Conservation (phyloP, 1,140 invertebrate genomes). For the Aphaenogaster floridana region DNA sequence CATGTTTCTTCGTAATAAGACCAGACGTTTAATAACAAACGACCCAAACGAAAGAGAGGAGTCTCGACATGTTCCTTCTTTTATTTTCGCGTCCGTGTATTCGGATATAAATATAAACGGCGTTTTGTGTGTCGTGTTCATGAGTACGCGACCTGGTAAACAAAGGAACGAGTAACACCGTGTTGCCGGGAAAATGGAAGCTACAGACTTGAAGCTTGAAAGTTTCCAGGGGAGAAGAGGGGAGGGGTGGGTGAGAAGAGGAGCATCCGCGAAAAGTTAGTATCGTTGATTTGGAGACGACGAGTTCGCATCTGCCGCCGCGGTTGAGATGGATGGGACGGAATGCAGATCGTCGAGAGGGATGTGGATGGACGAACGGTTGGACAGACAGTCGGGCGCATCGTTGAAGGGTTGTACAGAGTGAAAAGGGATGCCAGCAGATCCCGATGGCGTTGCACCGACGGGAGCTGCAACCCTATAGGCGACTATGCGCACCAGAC, state of each 20-base stretch:
- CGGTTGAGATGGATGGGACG: constrained; percentile 68
- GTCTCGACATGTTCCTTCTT: neutral
- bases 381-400: constrained; percentile 57
- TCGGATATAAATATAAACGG: neutral
- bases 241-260: constrained; percentile 37
- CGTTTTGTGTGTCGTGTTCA: neutral
- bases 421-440: constrained; percentile 70
- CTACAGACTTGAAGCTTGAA: constrained; percentile 51
- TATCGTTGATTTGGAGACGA: constrained; percentile 64
- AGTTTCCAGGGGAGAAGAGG: constrained; percentile 47
- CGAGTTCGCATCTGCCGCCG: constrained; percentile 66
- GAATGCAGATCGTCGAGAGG: constrained; percentile 72
- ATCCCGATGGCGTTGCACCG: constrained; percentile 68
- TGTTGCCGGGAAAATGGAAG: constrained; percentile 70
- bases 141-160: constrained; percentile 63
- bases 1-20: neutral
- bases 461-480: constrained; percentile 71
- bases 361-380: constrained; percentile 63
- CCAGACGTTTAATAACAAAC: constrained; percentile 31
- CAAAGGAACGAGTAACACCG: constrained; percentile 51
- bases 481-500: constrained; percentile 70
- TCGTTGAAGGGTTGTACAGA: constrained; percentile 67
- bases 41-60: neutral
- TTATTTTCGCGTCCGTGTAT: neutral
- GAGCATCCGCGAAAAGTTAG: constrained; percentile 71